phyloP scores from a whole-genome alignment of 1,140 invertebrate species.

The Drosophila teissieri region DNA sequence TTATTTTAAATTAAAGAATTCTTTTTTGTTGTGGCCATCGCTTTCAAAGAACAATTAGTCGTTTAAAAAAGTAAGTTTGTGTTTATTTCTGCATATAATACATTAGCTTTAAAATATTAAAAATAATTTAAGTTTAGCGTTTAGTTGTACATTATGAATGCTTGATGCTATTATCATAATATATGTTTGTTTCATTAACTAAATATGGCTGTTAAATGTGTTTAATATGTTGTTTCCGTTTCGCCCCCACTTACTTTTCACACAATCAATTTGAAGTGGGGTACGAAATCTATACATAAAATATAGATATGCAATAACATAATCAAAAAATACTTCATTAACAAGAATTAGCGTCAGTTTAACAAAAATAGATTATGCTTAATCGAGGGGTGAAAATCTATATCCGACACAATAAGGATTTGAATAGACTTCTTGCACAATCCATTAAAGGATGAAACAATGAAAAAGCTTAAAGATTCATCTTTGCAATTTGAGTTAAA shows the following conservation, averaged over 20 bases:
- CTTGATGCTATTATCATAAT: slow-evolving; percentile 58
- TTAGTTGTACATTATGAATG: slow-evolving; percentile 72
- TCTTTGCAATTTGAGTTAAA: slow-evolving; percentile 36
- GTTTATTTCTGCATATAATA: slow-evolving; percentile 65
- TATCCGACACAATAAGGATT: slow-evolving; percentile 44
- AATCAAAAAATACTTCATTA: slow-evolving; percentile 77
- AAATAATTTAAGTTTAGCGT: slow-evolving; percentile 67
- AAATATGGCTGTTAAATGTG: slow-evolving; percentile 79
- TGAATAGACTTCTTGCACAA: slow-evolving; percentile 4
- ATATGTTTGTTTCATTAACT: slow-evolving; percentile 68
- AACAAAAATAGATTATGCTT: slow-evolving; percentile 58
- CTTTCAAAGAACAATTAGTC: slow-evolving; percentile 17
- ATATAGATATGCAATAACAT: slow-evolving; percentile 44
- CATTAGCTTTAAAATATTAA: slow-evolving; percentile 66
- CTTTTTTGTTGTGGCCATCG: slow-evolving; percentile 14
- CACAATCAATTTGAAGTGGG: slow-evolving; percentile 31
- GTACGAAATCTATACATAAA: slow-evolving; percentile 15
- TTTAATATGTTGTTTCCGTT: slow-evolving; percentile 40
- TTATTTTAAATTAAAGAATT: slow-evolving; percentile 80
- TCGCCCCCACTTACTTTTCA: slow-evolving; percentile 17
- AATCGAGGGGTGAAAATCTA: slow-evolving; percentile 6
- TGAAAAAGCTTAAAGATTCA: slow-evolving; percentile 57
- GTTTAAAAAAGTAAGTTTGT: slow-evolving; percentile 23
- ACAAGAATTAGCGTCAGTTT: slow-evolving; percentile 72
- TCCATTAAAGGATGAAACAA: slow-evolving; percentile 1